Base-by-base conservation (phyloP, 2,888 invertebrate genomes). In the Temnothorax rugatulus region DNA sequence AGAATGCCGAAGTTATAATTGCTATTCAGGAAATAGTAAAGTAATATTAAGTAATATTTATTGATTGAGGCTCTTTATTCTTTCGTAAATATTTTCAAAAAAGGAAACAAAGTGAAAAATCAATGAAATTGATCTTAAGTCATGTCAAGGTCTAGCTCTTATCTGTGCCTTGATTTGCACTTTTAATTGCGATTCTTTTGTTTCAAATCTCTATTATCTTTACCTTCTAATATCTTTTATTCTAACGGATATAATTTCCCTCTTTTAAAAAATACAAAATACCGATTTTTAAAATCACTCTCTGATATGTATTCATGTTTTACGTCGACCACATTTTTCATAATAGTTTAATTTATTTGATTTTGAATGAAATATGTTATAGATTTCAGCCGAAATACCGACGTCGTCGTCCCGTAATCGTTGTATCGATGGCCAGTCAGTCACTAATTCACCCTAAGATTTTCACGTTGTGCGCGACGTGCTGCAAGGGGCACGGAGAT, bases 401-500 rank as follows among this genome's bases (percentile, higher is more conserved):
- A 25, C 64, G 11, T 25, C 61, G 44, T 50, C 63, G 18, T 41
- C 11, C 61, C 29, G 18, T 79, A 79, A 79, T 79, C 57, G 71
- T 69, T 79, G 71, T 69, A 69, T 79, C 73, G 44, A 71, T 79
- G 59, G 47, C 59, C 47, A 57, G 71, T 38, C 79, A 71, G 73
- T 71, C 47, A 18, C 71, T 25, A 71, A 69, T 29, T 59, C 47
- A 25, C 79, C 73, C 79, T 79, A 71, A 79, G 79, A 79, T 59
- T 59, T 71, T 47, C 69, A 59, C 71, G 57, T 71, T 57, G 79
- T 18, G 15, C 69, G 41, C 66, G 81, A 41, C 63, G 57, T 74
- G 57, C 66, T 81, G 87, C 81, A 86, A 84, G 89, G 86, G 88
- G 57, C 79, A 71, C 52, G 59, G 64, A 77, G 86, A 88, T 90